Conservation (phyloP, 2,113 vertebrate species). For the Malurus cyaneus region DNA sequence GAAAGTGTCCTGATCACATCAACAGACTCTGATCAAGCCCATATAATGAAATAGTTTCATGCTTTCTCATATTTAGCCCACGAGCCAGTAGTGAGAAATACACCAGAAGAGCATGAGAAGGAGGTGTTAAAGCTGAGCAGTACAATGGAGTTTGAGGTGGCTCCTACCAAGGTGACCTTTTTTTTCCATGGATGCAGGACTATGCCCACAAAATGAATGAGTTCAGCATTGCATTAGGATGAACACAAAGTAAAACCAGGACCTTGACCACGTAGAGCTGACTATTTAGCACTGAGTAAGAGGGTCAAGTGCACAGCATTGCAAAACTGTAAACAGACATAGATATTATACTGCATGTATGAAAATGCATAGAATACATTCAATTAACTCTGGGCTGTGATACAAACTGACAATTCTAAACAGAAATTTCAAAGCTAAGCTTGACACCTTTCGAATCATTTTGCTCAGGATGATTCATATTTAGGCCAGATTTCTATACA, state of each 20-base stretch:
- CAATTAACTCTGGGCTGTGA: constrained; percentile 40
- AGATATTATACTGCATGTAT: neutral
- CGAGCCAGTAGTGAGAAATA: neutral
- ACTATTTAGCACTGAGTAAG: neutral
- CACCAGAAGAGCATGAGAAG: neutral
- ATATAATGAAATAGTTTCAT: neutral
- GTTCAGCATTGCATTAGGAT: neutral
- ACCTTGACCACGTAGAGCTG: neutral
- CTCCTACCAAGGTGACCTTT: neutral
- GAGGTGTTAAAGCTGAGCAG: neutral
- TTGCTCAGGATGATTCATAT: neutral
- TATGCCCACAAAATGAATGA: neutral
- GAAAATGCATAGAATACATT: constrained; percentile 29
- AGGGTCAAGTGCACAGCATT: constrained; percentile 16
- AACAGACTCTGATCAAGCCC: neutral
- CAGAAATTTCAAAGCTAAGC: constrained; percentile 29
- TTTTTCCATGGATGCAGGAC: neutral
- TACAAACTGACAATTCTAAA: neutral
- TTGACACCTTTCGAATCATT: constrained; percentile 11
- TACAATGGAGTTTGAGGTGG: neutral
- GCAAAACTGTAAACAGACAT: neutral
- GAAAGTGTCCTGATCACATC: neutral
- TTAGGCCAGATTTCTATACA: constrained; percentile 22
- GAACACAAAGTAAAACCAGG: neutral
- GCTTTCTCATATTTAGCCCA: neutral